Percentiles rank a stretch among this genome's conserved stretches.
phyloP scores from a whole-genome alignment of 1,140 invertebrate species.

The Panulirus ornatus region DNA sequence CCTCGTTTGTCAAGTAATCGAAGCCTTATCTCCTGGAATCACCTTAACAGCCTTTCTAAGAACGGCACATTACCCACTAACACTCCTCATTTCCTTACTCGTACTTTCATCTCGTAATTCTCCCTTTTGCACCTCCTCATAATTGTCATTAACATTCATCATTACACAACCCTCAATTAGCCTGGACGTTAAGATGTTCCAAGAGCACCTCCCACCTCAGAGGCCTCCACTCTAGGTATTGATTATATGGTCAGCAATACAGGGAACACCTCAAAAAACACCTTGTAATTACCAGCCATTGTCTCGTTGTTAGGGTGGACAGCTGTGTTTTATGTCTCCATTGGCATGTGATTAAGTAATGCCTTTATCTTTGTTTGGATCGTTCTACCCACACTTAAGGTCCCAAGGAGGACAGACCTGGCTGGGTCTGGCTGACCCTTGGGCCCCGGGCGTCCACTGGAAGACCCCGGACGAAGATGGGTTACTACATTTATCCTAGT shows the following conservation, averaged over 20 bases:
- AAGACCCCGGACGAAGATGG: no score
- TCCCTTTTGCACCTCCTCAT: not conserved
- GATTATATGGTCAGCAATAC: slow-evolving; percentile 15
- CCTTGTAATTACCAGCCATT: slow-evolving; percentile 30
- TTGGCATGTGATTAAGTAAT: slow-evolving; percentile 26
- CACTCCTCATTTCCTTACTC: not conserved
- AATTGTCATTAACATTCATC: slow-evolving; percentile 16
- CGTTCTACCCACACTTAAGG: not conserved
- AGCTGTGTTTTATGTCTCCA: slow-evolving; percentile 49
- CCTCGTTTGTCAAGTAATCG: no score
- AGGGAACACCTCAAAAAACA: slow-evolving; percentile 12
- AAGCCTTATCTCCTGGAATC: no score
- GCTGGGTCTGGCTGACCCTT: no score
- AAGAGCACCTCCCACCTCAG: not conserved
- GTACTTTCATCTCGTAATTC: slow-evolving; percentile 11
- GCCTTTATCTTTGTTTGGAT: slow-evolving; percentile 29
- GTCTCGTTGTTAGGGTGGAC: slow-evolving; percentile 19
- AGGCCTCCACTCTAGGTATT: slow-evolving; percentile 2
- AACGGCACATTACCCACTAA: no score
- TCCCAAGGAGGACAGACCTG: not conserved
- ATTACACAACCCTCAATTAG: slow-evolving; percentile 15
- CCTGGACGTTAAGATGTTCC: slow-evolving; percentile 7
- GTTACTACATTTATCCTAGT: no score
- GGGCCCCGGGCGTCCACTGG: no score
- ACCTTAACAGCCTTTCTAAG: no score